Conservation (phyloP, 2,888 invertebrate species). For the Nemotelus pantherinus region DNA sequence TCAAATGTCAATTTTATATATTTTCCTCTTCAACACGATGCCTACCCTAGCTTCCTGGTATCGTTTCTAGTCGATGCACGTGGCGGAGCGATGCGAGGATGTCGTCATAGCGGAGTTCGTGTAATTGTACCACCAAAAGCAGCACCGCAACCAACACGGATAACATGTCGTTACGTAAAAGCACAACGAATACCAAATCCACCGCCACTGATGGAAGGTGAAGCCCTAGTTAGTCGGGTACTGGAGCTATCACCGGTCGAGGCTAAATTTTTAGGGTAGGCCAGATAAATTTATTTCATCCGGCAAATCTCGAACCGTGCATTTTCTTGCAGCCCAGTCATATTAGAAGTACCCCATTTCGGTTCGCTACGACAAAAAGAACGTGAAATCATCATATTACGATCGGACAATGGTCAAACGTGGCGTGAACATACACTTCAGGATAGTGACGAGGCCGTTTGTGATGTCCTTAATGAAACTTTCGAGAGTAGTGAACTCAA, state of each 20-base stretch:
- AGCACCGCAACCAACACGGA: constrained; percentile 93
- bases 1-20: not conserved
- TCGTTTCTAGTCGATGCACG: constrained; percentile 99
- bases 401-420: constrained; percentile 97
- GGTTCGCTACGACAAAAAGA: constrained; percentile 93
- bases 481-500: constrained; percentile 80
- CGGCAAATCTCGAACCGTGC: not conserved
- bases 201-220: constrained; percentile 97
- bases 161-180: constrained; percentile 92
- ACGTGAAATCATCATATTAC: constrained; percentile 93
- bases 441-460: constrained; percentile 85
- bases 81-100: constrained; percentile 98
- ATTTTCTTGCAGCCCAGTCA: constrained; percentile 77
- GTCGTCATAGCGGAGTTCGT: constrained; percentile 95
- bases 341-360: constrained; percentile 97
- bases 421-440: constrained; percentile 96
- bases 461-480: constrained; percentile 92
- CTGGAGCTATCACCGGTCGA: constrained; percentile 96
- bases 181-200: constrained; percentile 76
- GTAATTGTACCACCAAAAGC: constrained; percentile 96
- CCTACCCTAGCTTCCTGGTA: constrained; percentile 84
- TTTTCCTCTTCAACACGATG: not conserved
- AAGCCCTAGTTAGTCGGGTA: constrained; percentile 93
- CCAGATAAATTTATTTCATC: constrained; percentile 48
- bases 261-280: constrained; percentile 94